Evolutionary conservation across 2,113 vertebrate species (phyloP), one percentile per base, ranked within the genome.

Genomic region (Tachuris rubrigastra): DNA sequence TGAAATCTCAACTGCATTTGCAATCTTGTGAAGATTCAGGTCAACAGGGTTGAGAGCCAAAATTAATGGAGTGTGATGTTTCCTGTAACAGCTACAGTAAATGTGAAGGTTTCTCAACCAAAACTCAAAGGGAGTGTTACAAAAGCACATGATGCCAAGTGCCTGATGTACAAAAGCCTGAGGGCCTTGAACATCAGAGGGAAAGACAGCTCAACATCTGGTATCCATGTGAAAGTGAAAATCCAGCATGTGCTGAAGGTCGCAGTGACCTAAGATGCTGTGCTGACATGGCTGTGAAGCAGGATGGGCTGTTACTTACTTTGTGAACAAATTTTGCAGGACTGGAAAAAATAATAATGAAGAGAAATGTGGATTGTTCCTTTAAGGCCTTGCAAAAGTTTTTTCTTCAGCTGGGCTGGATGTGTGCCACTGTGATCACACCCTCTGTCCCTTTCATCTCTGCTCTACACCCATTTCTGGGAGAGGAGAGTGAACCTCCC

Each of bases 191-290:
- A 37, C 37, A 68, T 67, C 28, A 60, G 68, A 81, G 18, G 33
- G 41, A 90, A 41, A 73, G 17, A 62, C n/a, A n/a, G 39, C 12
- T 81, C 9, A 27, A 4, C 92, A 94, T 88, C 75, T 94, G 93
- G 24, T 60, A 9, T 77, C 67, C 39, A 15, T 66, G 88, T 81
- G 90, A 75, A 94, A 95, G 91, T 49, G 60, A 86, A 93, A 66
- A 56, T 68, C 14, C 16, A 1, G 2, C 42, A 20, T 4, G 50
- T 0, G 0, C 30, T 21, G 65, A 71, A 84, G 95, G 96, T 96
- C 96, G 22, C 21, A 0, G 73, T 90, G 96, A 97, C 95, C 92
- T 53, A 83, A n/a, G 44, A 86, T 75, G 44, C 44, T 89, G 4
- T 2, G 0, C 63, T 59, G 67, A 90, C 50, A 67, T 18, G 68